Base-by-base conservation (phyloP, 2,797 vertebrate species). In the Hyperoplus lanceolatus region DNA sequence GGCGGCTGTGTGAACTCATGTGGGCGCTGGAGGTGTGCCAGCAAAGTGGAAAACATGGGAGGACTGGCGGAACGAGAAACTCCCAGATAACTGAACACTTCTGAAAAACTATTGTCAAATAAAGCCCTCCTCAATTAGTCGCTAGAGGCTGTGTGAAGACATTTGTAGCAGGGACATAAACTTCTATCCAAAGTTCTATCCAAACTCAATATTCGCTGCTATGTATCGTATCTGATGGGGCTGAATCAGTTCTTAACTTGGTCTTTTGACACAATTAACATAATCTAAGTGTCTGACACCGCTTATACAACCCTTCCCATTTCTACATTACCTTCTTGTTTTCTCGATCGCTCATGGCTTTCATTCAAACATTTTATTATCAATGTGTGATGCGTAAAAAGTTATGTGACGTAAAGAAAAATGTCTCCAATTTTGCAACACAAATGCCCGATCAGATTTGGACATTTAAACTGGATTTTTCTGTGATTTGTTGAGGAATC, bases 31-130 rank as follows among this genome's bases (percentile, higher is more conserved):
- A 69, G 8, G 49, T 11, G 48, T 54, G 77, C 38, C 72, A 54
- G 48, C 10, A 3, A 53, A 53, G 43, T 51, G 38, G 70, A 29
- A 80, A 75, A 73, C 65, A 72, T 13, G 56, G 70, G 41, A 64
- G 55, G 48, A 67, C 75, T 18, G 12, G 64, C 64, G 18, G 12
- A 70, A 55, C 36, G 12, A 39, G 59, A 67, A 62, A 54, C 38
- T 53, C 14, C 4, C 53, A 41, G 36, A 80, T 68, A 58, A 53
- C 11, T 36, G 43, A 48, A 48, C 59, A 2, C 7, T 29, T 16
- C 11, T 49, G 61, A 29, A 55, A 54, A 54, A 3, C 29, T 29
- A 5, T 45, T 15, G 9, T 56, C 36, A 13, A 7, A 43, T 6
- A 45, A 45, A 29, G 38, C 38, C 29, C 59, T 61, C 2, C 21